Percentiles rank a stretch among this genome's conserved stretches.
phyloP scores from a whole-genome alignment of 1,140 invertebrate genomes.

The Metaphire vulgaris region DNA sequence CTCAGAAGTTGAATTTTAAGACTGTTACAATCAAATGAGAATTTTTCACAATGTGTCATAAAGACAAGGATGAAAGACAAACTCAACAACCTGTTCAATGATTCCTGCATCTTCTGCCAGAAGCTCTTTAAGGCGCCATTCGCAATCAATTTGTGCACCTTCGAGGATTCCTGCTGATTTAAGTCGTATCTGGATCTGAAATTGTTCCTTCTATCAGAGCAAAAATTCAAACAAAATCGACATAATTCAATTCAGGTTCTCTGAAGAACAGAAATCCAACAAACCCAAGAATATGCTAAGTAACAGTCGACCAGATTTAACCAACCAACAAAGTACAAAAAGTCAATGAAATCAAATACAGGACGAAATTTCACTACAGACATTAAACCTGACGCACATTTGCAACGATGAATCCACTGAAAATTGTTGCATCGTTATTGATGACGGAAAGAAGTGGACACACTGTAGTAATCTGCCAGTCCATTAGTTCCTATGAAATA shows the following conservation, averaged over 20 bases:
- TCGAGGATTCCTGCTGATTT: background rate
- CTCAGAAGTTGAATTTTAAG: too few relatives aligned
- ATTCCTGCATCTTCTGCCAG: slow-evolving; percentile 20
- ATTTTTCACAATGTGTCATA: too few relatives aligned
- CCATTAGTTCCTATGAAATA: too few relatives aligned
- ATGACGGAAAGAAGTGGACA: background rate
- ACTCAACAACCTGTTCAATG: slow-evolving; percentile 16
- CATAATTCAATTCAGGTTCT: background rate
- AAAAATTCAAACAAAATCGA: background rate
- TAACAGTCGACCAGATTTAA: background rate
- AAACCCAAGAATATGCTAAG: background rate
- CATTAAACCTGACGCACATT: background rate
- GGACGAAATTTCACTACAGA: background rate
- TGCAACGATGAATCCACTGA: background rate
- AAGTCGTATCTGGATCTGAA: slow-evolving; percentile 10
- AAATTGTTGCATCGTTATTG: background rate
- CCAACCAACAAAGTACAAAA: background rate
- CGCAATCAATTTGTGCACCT: background rate
- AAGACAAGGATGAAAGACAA: too few relatives aligned
- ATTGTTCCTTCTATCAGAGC: background rate
- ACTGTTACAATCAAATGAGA: too few relatives aligned
- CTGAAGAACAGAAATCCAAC: background rate
- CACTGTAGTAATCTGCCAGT: too few relatives aligned
- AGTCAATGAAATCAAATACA: background rate
- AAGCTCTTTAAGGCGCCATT: background rate